Evolutionary conservation across 2,888 invertebrate genomes (phyloP).

Genomic region (Iselma pallidipennis): DNA sequence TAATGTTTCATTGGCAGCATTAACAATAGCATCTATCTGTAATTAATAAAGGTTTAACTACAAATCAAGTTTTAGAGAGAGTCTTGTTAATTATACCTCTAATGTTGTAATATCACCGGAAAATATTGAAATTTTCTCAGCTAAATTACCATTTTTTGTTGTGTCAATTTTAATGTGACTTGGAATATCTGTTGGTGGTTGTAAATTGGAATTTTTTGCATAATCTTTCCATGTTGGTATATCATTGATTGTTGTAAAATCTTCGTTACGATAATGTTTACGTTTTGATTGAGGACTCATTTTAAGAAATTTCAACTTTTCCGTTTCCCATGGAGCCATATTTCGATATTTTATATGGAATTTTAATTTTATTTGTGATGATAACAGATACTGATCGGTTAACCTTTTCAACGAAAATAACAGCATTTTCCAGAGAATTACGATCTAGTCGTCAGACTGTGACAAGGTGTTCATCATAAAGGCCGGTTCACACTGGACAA

Average conservation of each 20-base stretch:
- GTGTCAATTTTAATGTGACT: constrained; percentile 52
- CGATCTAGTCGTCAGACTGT: no score
- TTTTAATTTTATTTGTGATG: not conserved
- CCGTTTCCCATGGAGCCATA: constrained; percentile 59
- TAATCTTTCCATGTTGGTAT: constrained; percentile 65
- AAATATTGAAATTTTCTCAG: constrained; percentile 68
- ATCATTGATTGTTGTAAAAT: constrained; percentile 54
- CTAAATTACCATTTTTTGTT: constrained; percentile 56
- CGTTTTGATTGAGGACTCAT: constrained; percentile 62
- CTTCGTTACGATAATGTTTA: constrained; percentile 53
- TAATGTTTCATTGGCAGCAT: constrained; percentile 81
- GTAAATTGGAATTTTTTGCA: constrained; percentile 45
- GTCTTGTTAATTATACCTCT: no score
- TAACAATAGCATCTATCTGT: constrained; percentile 84
- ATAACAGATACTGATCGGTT: no score
- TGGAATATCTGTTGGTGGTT: constrained; percentile 48
- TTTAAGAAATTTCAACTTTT: constrained; percentile 60
- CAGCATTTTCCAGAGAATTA: no score
- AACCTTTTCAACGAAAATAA: no score
- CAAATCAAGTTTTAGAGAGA: no score
- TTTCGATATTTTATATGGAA: constrained; percentile 32
- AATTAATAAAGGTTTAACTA: constrained; percentile 15
- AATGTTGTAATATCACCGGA: constrained; percentile 82
- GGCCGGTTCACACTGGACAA: no score
- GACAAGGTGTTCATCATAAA: no score